phyloP scores from a whole-genome alignment of 2,113 vertebrate species.

The Catharus bicknelli region DNA sequence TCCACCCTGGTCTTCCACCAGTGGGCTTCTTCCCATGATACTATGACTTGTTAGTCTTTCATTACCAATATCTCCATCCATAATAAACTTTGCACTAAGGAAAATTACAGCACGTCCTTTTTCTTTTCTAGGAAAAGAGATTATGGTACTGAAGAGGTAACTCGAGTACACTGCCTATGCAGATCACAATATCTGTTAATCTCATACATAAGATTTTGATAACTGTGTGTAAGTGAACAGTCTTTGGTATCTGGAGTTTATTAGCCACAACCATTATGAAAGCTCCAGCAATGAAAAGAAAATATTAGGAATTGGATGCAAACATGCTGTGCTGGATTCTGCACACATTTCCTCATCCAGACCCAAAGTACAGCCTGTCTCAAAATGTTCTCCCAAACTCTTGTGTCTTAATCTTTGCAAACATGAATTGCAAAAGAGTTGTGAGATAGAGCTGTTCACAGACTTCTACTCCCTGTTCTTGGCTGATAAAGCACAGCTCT shows the following conservation, averaged over 20 bases:
- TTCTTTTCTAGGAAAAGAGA: background rate
- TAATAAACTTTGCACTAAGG: background rate
- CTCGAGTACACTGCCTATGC: background rate
- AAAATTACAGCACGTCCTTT: background rate
- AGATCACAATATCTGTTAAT: background rate
- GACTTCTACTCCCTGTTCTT: background rate
- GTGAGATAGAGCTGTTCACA: background rate
- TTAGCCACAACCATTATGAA: background rate
- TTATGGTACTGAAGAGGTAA: background rate
- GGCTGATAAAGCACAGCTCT: background rate
- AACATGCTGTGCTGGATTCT: background rate
- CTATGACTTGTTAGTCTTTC: background rate
- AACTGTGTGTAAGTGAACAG: background rate
- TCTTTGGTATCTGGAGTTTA: background rate
- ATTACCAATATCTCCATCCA: background rate
- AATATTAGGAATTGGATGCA: background rate
- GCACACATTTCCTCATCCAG: background rate
- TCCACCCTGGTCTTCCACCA: background rate
- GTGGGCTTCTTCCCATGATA: background rate
- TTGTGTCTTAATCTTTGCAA: background rate
- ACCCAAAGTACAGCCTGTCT: background rate
- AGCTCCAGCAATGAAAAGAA: background rate
- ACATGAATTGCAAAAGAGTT: background rate
- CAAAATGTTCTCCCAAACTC: background rate
- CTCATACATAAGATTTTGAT: background rate